Conservation (phyloP, 2,113 vertebrate species). For the Hymenochirus boettgeri region DNA sequence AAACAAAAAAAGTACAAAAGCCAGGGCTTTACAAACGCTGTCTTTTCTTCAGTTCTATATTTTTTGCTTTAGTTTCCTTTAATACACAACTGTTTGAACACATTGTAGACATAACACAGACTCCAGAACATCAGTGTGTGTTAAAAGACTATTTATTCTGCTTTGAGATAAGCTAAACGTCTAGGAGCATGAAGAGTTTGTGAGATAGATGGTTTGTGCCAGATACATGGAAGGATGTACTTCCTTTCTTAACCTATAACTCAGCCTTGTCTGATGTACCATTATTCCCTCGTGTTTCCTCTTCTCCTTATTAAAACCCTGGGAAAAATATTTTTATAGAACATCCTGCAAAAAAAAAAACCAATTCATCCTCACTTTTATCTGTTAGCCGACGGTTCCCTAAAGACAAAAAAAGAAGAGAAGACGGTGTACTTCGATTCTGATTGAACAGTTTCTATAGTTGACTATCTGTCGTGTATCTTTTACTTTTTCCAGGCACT, state of each 20-base stretch:
- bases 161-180: slow-evolving; percentile 65
- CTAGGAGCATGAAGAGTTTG: slow-evolving; percentile 65
- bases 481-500: too few relatives aligned
- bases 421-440: too few relatives aligned
- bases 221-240: slow-evolving; percentile 65
- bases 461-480: too few relatives aligned
- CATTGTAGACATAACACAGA: slow-evolving; percentile 64
- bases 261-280: slow-evolving; percentile 58
- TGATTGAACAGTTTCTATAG: too few relatives aligned
- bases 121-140: slow-evolving; percentile 55
- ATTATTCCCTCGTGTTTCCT: slow-evolving; percentile 59
- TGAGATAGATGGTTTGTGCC: slow-evolving; percentile 64
- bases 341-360: slow-evolving; percentile 62
- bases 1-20: too few relatives aligned
- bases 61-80: too few relatives aligned
- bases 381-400: slow-evolving; percentile 60
- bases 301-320: slow-evolving; percentile 64
- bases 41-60: too few relatives aligned
- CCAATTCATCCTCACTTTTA: slow-evolving; percentile 61
- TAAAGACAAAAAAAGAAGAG: slow-evolving; percentile 62
- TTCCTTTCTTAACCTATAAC: slow-evolving; percentile 63
- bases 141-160: slow-evolving; percentile 62
- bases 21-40: too few relatives aligned
- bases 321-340: slow-evolving; percentile 52
- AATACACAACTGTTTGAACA: too few relatives aligned